Conservation (phyloP, 2,797 vertebrate species). For the Pantherophis vulpinus region DNA sequence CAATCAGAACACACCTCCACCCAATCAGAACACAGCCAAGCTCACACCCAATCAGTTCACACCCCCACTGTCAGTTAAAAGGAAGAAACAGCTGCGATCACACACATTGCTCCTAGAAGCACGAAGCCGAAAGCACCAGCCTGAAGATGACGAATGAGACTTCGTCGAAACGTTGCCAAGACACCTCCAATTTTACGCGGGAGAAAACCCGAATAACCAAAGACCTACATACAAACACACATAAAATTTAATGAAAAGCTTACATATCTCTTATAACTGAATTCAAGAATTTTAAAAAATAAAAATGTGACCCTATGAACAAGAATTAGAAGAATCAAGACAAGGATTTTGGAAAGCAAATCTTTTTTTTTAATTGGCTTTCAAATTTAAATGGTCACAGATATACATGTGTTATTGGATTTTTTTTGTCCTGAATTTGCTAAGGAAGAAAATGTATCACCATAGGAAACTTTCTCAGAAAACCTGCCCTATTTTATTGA, state of each 20-base stretch:
- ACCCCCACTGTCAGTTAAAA: too few species aligned
- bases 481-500: background rate
- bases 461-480: background rate
- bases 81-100: too few species aligned
- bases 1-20: too few species aligned
- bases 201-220: too few species aligned
- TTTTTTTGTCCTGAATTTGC: constrained; percentile 29
- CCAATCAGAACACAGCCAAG: too few species aligned
- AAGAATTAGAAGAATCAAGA: background rate
- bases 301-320: background rate
- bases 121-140: too few species aligned
- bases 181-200: too few species aligned
- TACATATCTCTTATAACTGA: background rate
- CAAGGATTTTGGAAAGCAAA: constrained; percentile 11
- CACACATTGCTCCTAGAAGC: too few species aligned
- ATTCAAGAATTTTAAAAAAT: background rate
- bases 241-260: background rate
- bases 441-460: constrained; percentile 2
- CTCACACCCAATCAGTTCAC: too few species aligned
- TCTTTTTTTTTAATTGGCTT: constrained; percentile 27
- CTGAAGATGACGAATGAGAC: too few species aligned
- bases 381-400: constrained; percentile 50
- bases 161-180: too few species aligned
- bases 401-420: constrained; percentile 47
- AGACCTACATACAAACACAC: too few species aligned